These are phyloP conservation scores for Macrocentrus cingulum DNA, from an alignment of 1,140 invertebrate genomes.

Conservation along the genomic window DNA sequence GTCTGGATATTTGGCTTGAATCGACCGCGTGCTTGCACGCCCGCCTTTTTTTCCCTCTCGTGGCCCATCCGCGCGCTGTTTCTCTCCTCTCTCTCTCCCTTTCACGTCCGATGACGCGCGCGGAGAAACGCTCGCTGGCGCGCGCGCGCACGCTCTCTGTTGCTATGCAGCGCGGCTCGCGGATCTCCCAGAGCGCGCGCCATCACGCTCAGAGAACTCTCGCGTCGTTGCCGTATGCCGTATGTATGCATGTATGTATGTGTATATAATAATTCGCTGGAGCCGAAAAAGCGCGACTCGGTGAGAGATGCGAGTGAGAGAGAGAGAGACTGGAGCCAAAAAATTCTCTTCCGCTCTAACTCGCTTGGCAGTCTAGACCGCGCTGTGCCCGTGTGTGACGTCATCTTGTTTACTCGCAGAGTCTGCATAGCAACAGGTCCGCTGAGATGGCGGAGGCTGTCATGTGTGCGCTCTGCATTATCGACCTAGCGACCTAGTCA, in stretches of 20 bases:
- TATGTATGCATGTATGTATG: too few relatives aligned
- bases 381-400: too few relatives aligned
- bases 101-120: background rate
- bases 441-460: too few relatives aligned
- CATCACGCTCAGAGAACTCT: too few relatives aligned
- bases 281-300: conserved; percentile 5
- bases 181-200: background rate
- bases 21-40: conserved; percentile 10
- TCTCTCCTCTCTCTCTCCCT: background rate
- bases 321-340: background rate
- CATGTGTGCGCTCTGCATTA: too few relatives aligned
- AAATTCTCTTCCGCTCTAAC: conserved; percentile 7
- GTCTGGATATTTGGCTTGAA: background rate
- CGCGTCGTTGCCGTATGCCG: too few relatives aligned
- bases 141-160: conserved; percentile 15
- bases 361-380: conserved; percentile 14
- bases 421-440: conserved; percentile 16
- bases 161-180: conserved; percentile 16
- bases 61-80: background rate
- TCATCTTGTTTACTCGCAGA: conserved; percentile 15
- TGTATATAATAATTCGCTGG: conserved; percentile 7
- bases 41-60: conserved; percentile 1
- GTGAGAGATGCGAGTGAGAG: background rate
- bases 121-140: too few relatives aligned
- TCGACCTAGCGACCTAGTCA: conserved; percentile 19